Evolutionary conservation across 2,888 invertebrate species (phyloP), one percentile per base, ranked within the genome.

Genomic region (Amphipoea lucens): DNA sequence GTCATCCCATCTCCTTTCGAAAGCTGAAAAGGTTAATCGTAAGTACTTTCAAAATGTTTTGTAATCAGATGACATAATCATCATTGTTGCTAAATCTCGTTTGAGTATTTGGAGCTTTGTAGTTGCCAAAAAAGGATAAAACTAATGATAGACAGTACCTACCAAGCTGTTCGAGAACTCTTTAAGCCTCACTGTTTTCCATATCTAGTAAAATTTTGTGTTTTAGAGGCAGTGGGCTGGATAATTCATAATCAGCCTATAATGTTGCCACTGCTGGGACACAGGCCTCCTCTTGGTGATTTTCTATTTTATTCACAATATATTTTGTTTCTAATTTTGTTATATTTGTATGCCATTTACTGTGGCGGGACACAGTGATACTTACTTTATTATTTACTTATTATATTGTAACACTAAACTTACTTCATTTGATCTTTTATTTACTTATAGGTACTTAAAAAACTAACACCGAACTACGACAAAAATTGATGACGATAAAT

Each of bases 1-100:
- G 5, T 75, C n/a, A 54, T 6, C 1, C 14, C 9, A 67, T 67
- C 62, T 69, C 40, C 14, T 62, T 67, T 69, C 20, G 4, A 69
- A 65, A n/a, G 7, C 36, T 11, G 12, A 29, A 68, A 62, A 57
- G 29, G 72, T 80, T 36, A 78, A 63, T 60, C 9, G 7, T 40
- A 57, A 23, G 4, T 40, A 17, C 2, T 54, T 12, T 40, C 4
- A 45, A 12, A 29, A 20, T 29, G 7, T 36, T 70, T 36, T 70
- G 7, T 29, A 20, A 17, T 70, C 23, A 9, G 9, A 23, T 29
- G 74, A 36, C 9, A 45, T 45, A 17, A n/a, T 42, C 4, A 60
- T 36, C 7, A 20, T 20, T n/a, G 17, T 60, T 72, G 7, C 45
- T 62, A 62, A 29, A 29, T 62, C n/a, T 29, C 14, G 1, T 62